A percentile compares a stretch with the other conserved stretches of the same genome.
These are phyloP conservation scores for Monodelphis domestica DNA, from an alignment of 2,797 vertebrate genomes.

Conservation along the genomic window DNA sequence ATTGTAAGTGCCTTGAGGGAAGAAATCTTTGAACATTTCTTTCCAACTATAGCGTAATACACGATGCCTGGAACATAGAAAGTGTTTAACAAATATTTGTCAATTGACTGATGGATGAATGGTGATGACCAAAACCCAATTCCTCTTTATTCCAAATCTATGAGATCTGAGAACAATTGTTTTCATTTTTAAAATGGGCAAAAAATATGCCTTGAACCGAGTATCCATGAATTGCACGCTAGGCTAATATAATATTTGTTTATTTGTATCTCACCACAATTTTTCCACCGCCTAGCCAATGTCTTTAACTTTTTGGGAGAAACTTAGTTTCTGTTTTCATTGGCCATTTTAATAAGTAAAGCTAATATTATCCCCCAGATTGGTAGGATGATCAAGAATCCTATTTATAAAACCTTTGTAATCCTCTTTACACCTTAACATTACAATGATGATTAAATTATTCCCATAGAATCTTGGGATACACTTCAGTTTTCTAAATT, in stretches of 20 bases:
- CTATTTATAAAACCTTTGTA: not conserved
- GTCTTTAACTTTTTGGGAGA: not conserved
- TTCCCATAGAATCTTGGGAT: not conserved
- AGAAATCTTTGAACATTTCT: not conserved
- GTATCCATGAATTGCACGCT: no score
- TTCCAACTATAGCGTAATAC: not conserved
- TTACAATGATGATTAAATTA: constrained; percentile 5
- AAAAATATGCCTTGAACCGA: not conserved
- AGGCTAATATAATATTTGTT: no score
- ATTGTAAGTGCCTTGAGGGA: not conserved
- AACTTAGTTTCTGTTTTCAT: constrained; percentile 1
- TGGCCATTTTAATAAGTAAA: constrained; percentile 6
- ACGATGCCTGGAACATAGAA: not conserved
- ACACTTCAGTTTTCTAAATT: not conserved
- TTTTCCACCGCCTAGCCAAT: not conserved
- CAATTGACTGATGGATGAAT: not conserved
- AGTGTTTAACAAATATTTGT: not conserved
- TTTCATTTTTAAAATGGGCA: not conserved
- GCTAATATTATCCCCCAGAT: not conserved
- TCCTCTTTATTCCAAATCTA: not conserved
- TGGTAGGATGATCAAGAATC: not conserved
- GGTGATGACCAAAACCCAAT: not conserved
- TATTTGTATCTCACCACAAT: not conserved
- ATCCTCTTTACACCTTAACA: not conserved
- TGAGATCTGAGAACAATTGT: not conserved